phyloP scores from a whole-genome alignment of 2,113 vertebrate species.

The Dendrocopos noguchii region DNA sequence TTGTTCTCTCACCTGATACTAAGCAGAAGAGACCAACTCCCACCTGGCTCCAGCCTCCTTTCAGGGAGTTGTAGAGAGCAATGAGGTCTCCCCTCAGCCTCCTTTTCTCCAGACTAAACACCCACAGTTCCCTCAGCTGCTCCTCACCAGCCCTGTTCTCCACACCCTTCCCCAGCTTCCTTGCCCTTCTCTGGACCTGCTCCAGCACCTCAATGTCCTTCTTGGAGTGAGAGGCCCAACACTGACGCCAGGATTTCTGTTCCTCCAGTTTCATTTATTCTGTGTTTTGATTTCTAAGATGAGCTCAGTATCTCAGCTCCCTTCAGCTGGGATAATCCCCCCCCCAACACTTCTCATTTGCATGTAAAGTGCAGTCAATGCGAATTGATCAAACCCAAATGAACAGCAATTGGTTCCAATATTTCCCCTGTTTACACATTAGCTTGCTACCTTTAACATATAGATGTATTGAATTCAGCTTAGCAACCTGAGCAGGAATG shows the following conservation, averaged over 20 bases:
- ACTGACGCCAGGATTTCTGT: neutral
- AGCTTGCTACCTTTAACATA: conserved; percentile 86
- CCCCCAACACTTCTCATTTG: conserved; percentile 79
- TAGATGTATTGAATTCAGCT: conserved; percentile 96
- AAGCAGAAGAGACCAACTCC: too few species aligned
- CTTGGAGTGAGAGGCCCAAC: too few species aligned
- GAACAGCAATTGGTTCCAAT: conserved; percentile 94
- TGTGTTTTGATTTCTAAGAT: neutral
- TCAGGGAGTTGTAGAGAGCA: too few species aligned
- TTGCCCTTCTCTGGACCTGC: too few species aligned
- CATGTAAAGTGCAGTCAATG: conserved; percentile 96
- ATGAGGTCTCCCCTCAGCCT: too few species aligned
- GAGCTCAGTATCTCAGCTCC: conserved; percentile 25
- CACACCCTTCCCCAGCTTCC: too few species aligned
- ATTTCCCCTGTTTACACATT: conserved; percentile 87
- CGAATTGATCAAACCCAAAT: conserved; percentile 93
- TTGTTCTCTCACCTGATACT: too few species aligned
- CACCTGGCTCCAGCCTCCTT: too few species aligned
- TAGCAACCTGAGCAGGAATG: conserved; percentile 88
- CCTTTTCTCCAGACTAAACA: too few species aligned
- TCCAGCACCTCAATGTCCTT: too few species aligned
- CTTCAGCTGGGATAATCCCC: conserved; percentile 36
- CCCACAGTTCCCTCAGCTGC: too few species aligned
- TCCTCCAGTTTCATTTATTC: neutral
- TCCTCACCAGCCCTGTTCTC: too few species aligned